Evolutionary conservation across 2,797 vertebrate genomes (phyloP), one percentile per base, ranked within the genome.

Genomic region (Discoglossus pictus): DNA sequence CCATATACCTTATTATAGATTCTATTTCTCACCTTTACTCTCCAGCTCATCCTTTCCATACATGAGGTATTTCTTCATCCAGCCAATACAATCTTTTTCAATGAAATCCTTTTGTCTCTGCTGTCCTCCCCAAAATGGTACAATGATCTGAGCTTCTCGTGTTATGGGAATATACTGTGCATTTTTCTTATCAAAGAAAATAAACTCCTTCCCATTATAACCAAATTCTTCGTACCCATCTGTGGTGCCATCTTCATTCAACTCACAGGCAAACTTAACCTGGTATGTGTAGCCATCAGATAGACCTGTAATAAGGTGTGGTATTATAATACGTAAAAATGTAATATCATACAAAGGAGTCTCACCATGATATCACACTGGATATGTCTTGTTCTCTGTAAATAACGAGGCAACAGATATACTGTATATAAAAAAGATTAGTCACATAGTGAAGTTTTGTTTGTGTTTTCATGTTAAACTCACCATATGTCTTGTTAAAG

Each of bases 191-290:
- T 76, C 76, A 9, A 76, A 36, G 0, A 42, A 42, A 43, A 76
- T 13, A 13, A 78, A 61, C 27, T 78, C 68, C 9, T 59, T 15
- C 13, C 73, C 68, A 6, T 80, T 39, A 5, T 61, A 76, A 40
- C 61, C 73, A 8, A 61, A 68, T 3, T 36, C 44, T 25, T 51
- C 53, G 21, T 58, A 66, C 15, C 27, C 21, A 4, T 4, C 23
- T 50, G 16, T 52, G n/a, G 0, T 16, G 4, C 65, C 39, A 0
- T 74, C 63, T 2, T 74, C 59, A 11, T 2, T 15, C 21, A 76
- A 24, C 17, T 65, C 24, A 9, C 64, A 78, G 63, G 65, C 63
- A 0, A 55, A 74, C 46, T 62, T 59, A 9, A 24, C n/a, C 7
- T 74, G 78, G 10, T 21, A 5, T 1, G 40, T 68, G 11, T 73